Conservation (phyloP, 1,140 invertebrate genomes). For the Lysiphlebus fabarum region DNA sequence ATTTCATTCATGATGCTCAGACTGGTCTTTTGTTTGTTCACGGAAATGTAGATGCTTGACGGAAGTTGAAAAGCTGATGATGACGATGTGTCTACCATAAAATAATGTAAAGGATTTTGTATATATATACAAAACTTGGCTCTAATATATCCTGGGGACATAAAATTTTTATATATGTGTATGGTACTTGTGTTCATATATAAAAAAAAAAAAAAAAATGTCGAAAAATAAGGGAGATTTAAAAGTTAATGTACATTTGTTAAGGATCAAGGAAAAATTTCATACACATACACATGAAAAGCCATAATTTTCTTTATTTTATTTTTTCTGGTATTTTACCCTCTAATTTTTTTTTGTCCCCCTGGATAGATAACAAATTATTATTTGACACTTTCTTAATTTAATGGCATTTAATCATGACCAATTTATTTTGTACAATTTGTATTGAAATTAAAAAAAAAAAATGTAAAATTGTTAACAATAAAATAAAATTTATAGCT, state of each 20-base stretch:
- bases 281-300: not conserved
- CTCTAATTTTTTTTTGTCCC: slow-evolving; percentile 11
- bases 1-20: not conserved
- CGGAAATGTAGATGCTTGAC: slow-evolving; percentile 12
- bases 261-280: slow-evolving; percentile 7
- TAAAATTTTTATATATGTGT: not conserved
- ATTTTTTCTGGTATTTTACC: not conserved
- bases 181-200: no score
- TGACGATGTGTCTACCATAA: not conserved
- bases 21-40: slow-evolving; percentile 4
- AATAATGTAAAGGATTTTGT: no score
- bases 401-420: slow-evolving; percentile 25
- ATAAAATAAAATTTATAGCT: no score
- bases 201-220: no score
- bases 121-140: no score
- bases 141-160: no score
- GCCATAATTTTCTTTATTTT: not conserved
- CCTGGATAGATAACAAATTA: slow-evolving; percentile 25
- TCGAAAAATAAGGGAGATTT: slow-evolving; percentile 1
- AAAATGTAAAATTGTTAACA: no score
- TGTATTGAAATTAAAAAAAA: no score
- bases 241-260: slow-evolving; percentile 6
- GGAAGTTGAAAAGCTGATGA: slow-evolving; percentile 8
- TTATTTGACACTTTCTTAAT: slow-evolving; percentile 25
- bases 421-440: no score